Conservation (phyloP, 2,113 vertebrate genomes). For the human region DNA sequence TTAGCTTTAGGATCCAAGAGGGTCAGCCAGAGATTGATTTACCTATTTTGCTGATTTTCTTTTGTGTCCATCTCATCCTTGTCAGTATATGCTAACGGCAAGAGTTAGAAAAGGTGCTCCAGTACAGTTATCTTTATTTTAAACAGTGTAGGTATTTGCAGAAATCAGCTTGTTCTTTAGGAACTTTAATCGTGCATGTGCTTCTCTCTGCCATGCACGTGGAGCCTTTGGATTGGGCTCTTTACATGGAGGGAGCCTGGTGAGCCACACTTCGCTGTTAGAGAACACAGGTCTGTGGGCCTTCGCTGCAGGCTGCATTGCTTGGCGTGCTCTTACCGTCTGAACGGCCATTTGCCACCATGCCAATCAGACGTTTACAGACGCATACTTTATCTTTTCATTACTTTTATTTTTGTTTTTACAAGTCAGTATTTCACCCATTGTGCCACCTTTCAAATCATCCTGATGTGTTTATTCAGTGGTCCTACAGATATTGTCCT, state of each 20-base stretch:
- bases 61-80: accelerated
- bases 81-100: neutral
- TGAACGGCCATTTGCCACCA: neutral
- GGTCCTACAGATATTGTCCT: neutral
- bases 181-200: neutral
- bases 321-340: neutral
- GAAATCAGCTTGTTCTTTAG: neutral
- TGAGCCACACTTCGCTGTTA: accelerated
- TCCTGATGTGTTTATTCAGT: neutral
- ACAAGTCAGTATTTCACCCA: neutral
- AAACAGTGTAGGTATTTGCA: neutral
- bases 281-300: accelerated
- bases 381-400: neutral
- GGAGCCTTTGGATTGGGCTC: neutral
- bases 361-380: neutral
- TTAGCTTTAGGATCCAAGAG: neutral
- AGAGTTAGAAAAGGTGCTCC: too few relatives aligned
- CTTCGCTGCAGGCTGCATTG: accelerated
- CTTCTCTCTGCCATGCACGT: neutral
- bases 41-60: neutral
- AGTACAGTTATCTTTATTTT: neutral
- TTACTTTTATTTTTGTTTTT: neutral
- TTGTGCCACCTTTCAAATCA: neutral
- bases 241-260: accelerated
- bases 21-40: neutral